Evolutionary conservation across 2,888 invertebrate genomes (phyloP).

Genomic region (Scotopteryx bipunctaria): DNA sequence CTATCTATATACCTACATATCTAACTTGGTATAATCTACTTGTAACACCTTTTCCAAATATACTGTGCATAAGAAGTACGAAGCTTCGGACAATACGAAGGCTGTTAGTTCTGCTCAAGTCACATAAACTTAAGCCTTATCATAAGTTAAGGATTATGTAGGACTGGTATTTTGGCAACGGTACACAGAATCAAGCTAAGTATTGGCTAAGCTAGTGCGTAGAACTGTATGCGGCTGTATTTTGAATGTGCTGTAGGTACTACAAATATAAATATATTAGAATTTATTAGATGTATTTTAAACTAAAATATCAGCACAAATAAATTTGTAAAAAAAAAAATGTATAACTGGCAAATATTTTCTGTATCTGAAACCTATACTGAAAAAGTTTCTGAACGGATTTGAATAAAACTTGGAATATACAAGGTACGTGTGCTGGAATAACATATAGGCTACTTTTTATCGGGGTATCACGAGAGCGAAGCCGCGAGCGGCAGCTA

Average conservation of each 20-base stretch:
- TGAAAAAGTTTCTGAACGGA: no score
- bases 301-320: no score
- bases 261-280: no score
- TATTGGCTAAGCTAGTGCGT: neutral
- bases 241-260: neutral
- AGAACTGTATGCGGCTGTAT: slow-evolving; percentile 32
- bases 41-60: neutral
- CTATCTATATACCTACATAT: neutral
- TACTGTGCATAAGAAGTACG: neutral
- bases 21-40: no score
- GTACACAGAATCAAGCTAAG: slow-evolving; percentile 17
- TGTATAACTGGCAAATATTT: no score
- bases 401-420: no score
- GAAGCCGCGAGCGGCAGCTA: no score
- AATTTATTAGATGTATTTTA: neutral
- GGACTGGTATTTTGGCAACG: slow-evolving; percentile 26
- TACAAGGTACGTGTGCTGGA: no score
- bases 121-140: slow-evolving; percentile 23
- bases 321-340: no score
- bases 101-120: slow-evolving; percentile 7
- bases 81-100: slow-evolving; percentile 1
- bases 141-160: slow-evolving; percentile 31
- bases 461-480: no score
- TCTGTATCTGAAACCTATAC: no score
- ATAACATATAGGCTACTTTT: no score